These are phyloP conservation scores for Cydia fagiglandana DNA, from an alignment of 1,140 invertebrate species.

Conservation along the genomic window DNA sequence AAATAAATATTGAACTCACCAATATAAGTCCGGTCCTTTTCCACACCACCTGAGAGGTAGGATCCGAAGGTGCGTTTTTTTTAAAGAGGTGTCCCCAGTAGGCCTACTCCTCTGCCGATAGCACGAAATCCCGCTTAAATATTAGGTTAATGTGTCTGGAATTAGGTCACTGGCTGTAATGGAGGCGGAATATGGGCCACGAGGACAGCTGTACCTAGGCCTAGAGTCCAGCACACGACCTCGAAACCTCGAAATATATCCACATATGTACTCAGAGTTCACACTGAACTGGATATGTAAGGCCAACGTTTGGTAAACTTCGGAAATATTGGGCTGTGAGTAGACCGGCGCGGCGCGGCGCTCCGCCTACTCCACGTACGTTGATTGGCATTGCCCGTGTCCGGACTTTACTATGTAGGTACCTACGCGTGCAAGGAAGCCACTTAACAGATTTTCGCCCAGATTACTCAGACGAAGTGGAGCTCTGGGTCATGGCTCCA, in stretches of 20 bases:
- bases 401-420: conserved; percentile 21
- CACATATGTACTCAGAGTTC: not conserved
- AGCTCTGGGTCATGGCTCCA: conserved; percentile 20
- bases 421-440: conserved; percentile 17
- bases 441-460: conserved; percentile 31
- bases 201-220: not conserved
- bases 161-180: conserved; percentile 72
- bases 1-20: not conserved
- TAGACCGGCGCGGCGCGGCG: not conserved
- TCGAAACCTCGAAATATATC: not conserved
- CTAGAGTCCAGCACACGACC: not conserved
- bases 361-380: conserved; percentile 17
- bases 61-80: conserved; percentile 75
- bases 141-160: conserved; percentile 71
- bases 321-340: not conserved
- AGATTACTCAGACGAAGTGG: conserved; percentile 25
- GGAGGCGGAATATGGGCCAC: conserved; percentile 54
- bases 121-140: conserved; percentile 53
- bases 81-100: conserved; percentile 76
- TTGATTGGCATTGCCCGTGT: conserved; percentile 27
- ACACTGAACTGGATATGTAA: not conserved
- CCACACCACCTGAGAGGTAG: conserved; percentile 76
- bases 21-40: conserved; percentile 53
- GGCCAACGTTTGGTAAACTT: not conserved
- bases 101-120: conserved; percentile 69